These are phyloP conservation scores for Eciton burchellii DNA, from an alignment of 1,140 invertebrate genomes.

Conservation along the genomic window DNA sequence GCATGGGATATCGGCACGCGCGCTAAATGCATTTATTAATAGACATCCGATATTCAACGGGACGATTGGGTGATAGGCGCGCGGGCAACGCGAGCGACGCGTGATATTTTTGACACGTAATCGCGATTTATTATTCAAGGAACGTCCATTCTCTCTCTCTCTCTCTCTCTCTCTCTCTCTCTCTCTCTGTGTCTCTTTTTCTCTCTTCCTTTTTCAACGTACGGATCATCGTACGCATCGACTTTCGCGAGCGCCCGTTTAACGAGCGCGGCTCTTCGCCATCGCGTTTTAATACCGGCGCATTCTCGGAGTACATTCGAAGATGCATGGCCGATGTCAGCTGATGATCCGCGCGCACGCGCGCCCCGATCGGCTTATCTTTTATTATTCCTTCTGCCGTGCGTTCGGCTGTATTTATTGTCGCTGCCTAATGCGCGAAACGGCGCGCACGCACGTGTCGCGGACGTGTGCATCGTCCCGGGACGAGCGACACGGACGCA, in stretches of 20 bases:
- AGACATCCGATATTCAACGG: neutral
- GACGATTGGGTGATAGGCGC: constrained; percentile 11
- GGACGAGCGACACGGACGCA: constrained; percentile 36
- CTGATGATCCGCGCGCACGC: constrained; percentile 63
- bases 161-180: neutral
- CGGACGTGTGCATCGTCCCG: constrained; percentile 43
- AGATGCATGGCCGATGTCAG: constrained; percentile 71
- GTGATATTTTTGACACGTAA: constrained; percentile 31
- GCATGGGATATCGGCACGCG: neutral
- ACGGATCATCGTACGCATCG: constrained; percentile 17
- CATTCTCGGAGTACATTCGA: constrained; percentile 17
- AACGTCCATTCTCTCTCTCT: neutral
- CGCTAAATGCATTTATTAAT: neutral
- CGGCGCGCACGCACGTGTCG: constrained; percentile 66
- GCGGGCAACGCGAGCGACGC: constrained; percentile 15
- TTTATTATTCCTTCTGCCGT: constrained; percentile 59
- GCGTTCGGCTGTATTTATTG: constrained; percentile 67
- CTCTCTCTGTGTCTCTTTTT: too few relatives aligned
- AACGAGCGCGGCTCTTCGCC: neutral
- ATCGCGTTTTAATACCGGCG: neutral
- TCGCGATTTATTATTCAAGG: constrained; percentile 27
- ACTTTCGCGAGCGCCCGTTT: constrained; percentile 3
- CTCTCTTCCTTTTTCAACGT: constrained; percentile 2
- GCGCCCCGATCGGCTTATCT: constrained; percentile 74
- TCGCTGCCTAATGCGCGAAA: constrained; percentile 62